Conservation (phyloP, 2,797 vertebrate species). For the Dromococcyx pavoninus region DNA sequence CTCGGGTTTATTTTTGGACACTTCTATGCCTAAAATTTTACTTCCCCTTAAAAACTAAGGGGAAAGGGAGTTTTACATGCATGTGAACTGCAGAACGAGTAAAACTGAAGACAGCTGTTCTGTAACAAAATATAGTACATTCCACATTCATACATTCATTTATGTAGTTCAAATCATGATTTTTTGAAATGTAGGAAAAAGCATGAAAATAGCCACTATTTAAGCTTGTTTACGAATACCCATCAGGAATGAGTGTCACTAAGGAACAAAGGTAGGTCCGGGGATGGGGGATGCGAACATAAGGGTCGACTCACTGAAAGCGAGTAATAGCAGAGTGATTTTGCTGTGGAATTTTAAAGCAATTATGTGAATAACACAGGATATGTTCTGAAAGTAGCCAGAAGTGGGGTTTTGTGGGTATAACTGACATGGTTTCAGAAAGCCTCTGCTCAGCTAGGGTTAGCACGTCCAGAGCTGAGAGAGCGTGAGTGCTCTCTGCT, state of each 20-base stretch:
- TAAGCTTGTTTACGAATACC: conserved; percentile 21
- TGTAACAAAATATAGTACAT: background rate
- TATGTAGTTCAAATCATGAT: background rate
- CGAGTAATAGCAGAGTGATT: conserved; percentile 57
- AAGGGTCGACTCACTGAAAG: conserved; percentile 32
- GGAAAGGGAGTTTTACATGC: background rate
- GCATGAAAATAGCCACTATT: conserved; percentile 6
- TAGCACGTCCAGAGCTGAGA: background rate
- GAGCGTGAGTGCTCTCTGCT: accelerated
- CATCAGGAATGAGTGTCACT: background rate
- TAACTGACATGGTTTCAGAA: background rate
- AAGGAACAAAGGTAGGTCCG: background rate
- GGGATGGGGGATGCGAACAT: background rate
- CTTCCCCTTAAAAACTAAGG: conserved; percentile 14
- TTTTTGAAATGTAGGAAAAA: background rate
- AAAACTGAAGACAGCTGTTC: background rate
- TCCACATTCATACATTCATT: background rate
- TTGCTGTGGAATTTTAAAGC: conserved; percentile 44
- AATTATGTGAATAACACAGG: conserved; percentile 42
- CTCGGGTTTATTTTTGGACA: background rate
- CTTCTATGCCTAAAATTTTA: background rate
- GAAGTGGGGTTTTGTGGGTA: background rate
- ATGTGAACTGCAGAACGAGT: background rate
- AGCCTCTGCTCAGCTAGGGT: background rate
- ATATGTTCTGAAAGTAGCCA: conserved; percentile 27